phyloP scores from a whole-genome alignment of 2,888 invertebrate species.

The Sialis lutaria region DNA sequence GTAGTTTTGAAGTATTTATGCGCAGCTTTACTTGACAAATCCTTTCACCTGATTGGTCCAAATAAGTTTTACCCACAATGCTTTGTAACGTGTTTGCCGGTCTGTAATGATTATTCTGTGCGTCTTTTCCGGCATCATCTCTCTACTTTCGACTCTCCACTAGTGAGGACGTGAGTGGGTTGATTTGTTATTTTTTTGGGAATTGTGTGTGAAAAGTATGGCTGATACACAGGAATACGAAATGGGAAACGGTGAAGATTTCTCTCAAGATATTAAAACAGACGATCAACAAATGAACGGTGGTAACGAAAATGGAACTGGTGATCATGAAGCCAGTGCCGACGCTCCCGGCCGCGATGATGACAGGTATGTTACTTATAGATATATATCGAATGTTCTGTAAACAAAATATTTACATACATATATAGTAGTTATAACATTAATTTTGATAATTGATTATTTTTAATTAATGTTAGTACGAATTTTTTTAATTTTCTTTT shows the following conservation, averaged over 20 bases:
- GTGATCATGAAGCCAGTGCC: conserved; percentile 45
- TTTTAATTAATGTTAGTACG: too few relatives aligned
- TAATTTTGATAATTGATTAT: too few relatives aligned
- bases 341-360: conserved; percentile 66
- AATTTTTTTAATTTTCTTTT: background rate
- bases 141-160: conserved; percentile 1
- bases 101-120: background rate
- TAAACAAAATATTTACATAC: too few relatives aligned
- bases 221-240: conserved; percentile 42
- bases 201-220: conserved; percentile 21
- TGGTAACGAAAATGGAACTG: conserved; percentile 42
- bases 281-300: conserved; percentile 36
- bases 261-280: conserved; percentile 52
- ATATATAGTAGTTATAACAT: too few relatives aligned
- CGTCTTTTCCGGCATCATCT: conserved; percentile 6
- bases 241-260: conserved; percentile 65
- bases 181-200: background rate
- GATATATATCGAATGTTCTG: background rate
- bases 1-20: background rate
- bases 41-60: background rate
- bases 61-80: conserved; percentile 2
- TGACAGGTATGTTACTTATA: conserved; percentile 43
- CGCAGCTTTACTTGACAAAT: background rate
- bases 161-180: conserved; percentile 2
- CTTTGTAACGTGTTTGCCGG: conserved; percentile 1